phyloP scores from a whole-genome alignment of 2,888 invertebrate species.

The Seira ritae region DNA sequence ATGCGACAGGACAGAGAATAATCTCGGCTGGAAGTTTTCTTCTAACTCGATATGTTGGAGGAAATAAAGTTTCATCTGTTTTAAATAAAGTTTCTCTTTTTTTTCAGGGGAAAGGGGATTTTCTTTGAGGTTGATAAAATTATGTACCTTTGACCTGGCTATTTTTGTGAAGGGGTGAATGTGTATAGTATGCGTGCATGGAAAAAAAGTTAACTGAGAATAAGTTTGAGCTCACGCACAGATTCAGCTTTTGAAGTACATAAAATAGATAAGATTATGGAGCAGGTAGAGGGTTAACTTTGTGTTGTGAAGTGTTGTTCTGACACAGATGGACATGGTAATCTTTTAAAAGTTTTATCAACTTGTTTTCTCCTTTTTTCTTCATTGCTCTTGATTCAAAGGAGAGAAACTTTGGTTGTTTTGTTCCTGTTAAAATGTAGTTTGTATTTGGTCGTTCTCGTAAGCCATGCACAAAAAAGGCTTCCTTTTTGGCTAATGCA shows the following conservation, averaged over 20 bases:
- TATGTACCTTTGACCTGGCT: slow-evolving; percentile 11
- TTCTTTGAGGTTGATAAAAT: slow-evolving; percentile 2
- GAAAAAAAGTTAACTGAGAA: slow-evolving; percentile 7
- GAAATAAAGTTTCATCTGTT: slow-evolving; percentile 17
- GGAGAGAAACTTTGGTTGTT: slow-evolving; percentile 12
- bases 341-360: slow-evolving; percentile 50
- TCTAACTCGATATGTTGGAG: background rate
- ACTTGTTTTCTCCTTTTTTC: slow-evolving; percentile 23
- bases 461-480: background rate
- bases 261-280: slow-evolving; percentile 14
- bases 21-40: background rate
- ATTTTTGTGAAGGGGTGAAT: background rate
- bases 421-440: slow-evolving; percentile 5
- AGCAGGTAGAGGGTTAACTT: slow-evolving; percentile 3
- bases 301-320: slow-evolving; percentile 5
- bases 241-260: slow-evolving; percentile 14
- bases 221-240: background rate
- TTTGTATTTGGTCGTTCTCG: background rate
- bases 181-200: slow-evolving; percentile 7
- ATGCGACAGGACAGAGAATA: background rate
- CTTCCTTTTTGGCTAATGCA: background rate
- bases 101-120: background rate
- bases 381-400: slow-evolving; percentile 21
- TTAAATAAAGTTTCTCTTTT: background rate
- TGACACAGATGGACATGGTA: slow-evolving; percentile 25